Conservation (phyloP, 53 echinoderm and acorn worm species). For the Stichopus horrens region DNA sequence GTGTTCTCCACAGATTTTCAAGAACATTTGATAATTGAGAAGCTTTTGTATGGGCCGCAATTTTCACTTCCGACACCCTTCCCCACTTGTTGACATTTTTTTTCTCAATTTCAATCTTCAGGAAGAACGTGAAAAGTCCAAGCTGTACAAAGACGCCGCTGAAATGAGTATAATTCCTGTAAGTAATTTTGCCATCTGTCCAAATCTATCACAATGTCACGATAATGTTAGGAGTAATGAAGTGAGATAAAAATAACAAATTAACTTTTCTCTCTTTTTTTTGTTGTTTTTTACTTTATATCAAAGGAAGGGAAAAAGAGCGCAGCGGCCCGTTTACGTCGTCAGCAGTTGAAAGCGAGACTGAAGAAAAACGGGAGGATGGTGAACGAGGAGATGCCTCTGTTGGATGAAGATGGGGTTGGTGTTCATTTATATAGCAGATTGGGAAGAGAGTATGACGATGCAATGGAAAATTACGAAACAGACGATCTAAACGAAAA, state of each 20-base stretch:
- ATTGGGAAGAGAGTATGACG: neutral
- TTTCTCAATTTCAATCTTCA: slow-evolving; percentile 1
- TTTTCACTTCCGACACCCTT: neutral
- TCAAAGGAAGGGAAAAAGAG: slow-evolving; percentile 80
- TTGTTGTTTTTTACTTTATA: too few species aligned
- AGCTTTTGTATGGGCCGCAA: too few species aligned
- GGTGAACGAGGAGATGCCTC: slow-evolving; percentile 56
- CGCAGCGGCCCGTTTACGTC: slow-evolving; percentile 65
- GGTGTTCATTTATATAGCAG: slow-evolving; percentile 4
- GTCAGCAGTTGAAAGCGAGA: slow-evolving; percentile 74
- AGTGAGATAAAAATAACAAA: too few species aligned
- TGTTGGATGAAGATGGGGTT: slow-evolving; percentile 52
- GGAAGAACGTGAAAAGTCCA: slow-evolving; percentile 84
- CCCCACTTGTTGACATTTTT: neutral
- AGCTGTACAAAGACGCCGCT: slow-evolving; percentile 78
- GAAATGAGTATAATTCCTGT: slow-evolving; percentile 97
- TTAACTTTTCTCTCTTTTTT: too few species aligned
- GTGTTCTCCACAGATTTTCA: too few species aligned
- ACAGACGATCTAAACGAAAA: neutral
- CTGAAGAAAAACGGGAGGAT: slow-evolving; percentile 68
- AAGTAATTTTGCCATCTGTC: slow-evolving; percentile 14
- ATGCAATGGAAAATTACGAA: slow-evolving; percentile 14
- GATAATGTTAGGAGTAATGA: neutral
- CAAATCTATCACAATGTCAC: neutral
- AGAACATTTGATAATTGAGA: too few species aligned